phyloP scores from a whole-genome alignment of 1,140 invertebrate genomes.

The Ostrea denselamellosa region DNA sequence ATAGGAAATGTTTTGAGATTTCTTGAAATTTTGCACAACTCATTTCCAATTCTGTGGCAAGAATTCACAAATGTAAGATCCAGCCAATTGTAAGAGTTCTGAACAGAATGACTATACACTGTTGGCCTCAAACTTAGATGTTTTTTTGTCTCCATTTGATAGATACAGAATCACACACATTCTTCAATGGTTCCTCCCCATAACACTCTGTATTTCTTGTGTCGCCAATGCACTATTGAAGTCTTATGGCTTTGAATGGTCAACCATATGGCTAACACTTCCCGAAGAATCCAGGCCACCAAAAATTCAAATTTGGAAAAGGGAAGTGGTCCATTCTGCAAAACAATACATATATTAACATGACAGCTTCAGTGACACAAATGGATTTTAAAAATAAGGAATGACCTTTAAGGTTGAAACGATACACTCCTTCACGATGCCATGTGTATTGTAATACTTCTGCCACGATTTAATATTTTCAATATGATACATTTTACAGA shows the following conservation, averaged over 20 bases:
- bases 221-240: conserved; percentile 94
- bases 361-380: not conserved
- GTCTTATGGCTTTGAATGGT: conserved; percentile 90
- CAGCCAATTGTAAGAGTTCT: not conserved
- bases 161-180: conserved; percentile 47
- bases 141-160: not conserved
- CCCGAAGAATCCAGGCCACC: conserved; percentile 96
- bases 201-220: conserved; percentile 90
- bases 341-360: conserved; percentile 66
- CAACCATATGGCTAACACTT: conserved; percentile 92
- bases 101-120: not conserved
- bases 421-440: no score
- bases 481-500: no score
- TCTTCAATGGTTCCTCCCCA: conserved; percentile 90
- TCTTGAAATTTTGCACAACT: not conserved
- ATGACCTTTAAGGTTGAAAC: no score
- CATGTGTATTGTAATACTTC: no score
- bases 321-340: conserved; percentile 93
- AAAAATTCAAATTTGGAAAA: conserved; percentile 98
- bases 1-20: not conserved
- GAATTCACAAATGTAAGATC: not conserved
- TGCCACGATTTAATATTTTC: no score
- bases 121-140: not conserved
- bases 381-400: no score
- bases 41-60: not conserved